phyloP scores from a whole-genome alignment of 2,113 vertebrate genomes.

The Vulpes lagopus region DNA sequence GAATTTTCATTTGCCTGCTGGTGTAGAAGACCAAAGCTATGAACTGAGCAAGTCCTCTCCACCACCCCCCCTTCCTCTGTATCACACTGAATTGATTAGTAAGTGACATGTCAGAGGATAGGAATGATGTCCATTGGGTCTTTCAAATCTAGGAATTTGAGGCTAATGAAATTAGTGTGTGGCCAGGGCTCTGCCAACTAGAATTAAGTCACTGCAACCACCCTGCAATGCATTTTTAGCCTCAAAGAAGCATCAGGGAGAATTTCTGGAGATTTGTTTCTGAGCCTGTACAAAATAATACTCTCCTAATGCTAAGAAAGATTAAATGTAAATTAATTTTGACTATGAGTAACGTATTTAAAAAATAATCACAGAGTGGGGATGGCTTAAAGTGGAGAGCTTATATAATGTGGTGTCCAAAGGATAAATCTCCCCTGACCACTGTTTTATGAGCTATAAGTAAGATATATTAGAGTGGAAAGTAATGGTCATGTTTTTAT shows the following conservation, averaged over 20 bases:
- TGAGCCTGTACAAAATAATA: conserved; percentile 67
- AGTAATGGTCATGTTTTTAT: neutral
- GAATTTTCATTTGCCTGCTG: neutral
- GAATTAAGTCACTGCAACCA: conserved; percentile 74
- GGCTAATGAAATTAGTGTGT: conserved; percentile 74
- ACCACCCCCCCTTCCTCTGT: neutral
- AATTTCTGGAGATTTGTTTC: conserved; percentile 75
- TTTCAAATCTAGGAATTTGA: conserved; percentile 76
- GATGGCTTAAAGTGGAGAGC: conserved; percentile 44
- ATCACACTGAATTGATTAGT: neutral
- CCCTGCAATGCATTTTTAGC: conserved; percentile 49
- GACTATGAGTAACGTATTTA: conserved; percentile 67
- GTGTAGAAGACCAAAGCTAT: neutral
- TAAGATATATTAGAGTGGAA: conserved; percentile 39
- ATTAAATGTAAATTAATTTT: conserved; percentile 76
- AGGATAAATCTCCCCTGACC: conserved; percentile 44
- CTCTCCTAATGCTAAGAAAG: conserved; percentile 70
- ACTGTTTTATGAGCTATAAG: conserved; percentile 52
- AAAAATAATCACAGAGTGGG: conserved; percentile 53
- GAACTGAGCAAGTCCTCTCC: neutral
- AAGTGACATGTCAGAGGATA: conserved; percentile 40
- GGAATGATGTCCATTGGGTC: conserved; percentile 50
- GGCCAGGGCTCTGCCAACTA: conserved; percentile 70
- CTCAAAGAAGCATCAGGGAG: conserved; percentile 62
- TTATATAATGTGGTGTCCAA: conserved; percentile 63